Evolutionary conservation across 2,888 invertebrate species (phyloP), one percentile per base, ranked within the genome.

Genomic region (Xestia rhomboidea): DNA sequence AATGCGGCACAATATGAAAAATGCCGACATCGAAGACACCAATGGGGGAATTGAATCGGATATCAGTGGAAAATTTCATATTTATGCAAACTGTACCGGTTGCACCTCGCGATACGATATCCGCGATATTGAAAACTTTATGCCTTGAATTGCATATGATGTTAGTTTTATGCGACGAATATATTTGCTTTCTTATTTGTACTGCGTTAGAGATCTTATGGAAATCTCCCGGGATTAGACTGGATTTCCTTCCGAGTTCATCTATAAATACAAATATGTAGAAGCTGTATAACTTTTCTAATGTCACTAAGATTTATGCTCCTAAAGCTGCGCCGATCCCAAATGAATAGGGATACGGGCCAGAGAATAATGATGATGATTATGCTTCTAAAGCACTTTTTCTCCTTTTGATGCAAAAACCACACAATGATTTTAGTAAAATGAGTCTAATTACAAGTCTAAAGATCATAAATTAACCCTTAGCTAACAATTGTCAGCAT

Each of bases 71-170:
- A 89, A 91, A 92, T 91, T 91, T 91, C 89, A 93, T 92, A 93
- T 93, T 93, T 92, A 92, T 93, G 92, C 92, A 92, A 91, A 93
- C 90, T 89, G 85, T 81, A 87, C 86, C 84, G 89, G 88, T 88
- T 89, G 87, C 88, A 90, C 88, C 86, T 88, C 88, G 79, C 77
- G 74, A 80, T 85, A 89, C 89, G 90, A 90, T 91, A 88, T 90
- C 87, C 82, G 76, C 87, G 88, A 90, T 92, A 93, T 92, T 91
- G 92, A 92, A 93, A 91, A 90, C 85, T 92, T 86, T 90, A 90
- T 85, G 81, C 76, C 60, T 77, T 74, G 81, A 85, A 89, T 82
- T 80, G 85, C 85, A 88, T 83, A 80, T 79, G 81, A 88, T 87
- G 83, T 80, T 88, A 83, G 87, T 76, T 82, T 85, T 80, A 67